phyloP scores from a whole-genome alignment of 1,140 invertebrate species.

The Uloborus diversus region DNA sequence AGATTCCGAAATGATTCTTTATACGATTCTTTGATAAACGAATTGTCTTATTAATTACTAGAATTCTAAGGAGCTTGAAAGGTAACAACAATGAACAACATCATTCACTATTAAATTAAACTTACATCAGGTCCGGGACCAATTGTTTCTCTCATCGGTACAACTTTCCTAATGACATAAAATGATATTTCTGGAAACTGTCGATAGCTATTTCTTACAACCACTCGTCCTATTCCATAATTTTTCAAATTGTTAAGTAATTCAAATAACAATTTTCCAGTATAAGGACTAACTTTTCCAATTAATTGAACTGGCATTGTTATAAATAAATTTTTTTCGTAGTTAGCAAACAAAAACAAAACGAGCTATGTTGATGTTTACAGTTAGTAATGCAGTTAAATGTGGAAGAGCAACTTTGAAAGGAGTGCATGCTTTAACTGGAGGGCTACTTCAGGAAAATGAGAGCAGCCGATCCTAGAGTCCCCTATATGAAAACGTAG shows the following conservation, averaged over 20 bases:
- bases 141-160: constrained; percentile 32
- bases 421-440: too few species aligned
- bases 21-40: background rate
- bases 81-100: too few species aligned
- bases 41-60: background rate
- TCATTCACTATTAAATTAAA: too few species aligned
- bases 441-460: too few species aligned
- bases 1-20: too few species aligned
- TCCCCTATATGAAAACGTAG: too few species aligned
- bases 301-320: constrained; percentile 23
- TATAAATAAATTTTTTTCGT: too few species aligned
- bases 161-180: constrained; percentile 38
- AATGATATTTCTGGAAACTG: constrained; percentile 24
- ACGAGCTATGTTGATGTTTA: too few species aligned
- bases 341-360: too few species aligned
- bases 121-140: constrained; percentile 26
- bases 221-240: constrained; percentile 37
- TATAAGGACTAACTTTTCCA: constrained; percentile 34
- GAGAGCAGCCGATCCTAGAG: too few species aligned
- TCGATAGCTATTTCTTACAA: constrained; percentile 25
- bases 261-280: constrained; percentile 46
- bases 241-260: constrained; percentile 44
- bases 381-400: too few species aligned
- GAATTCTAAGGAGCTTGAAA: background rate
- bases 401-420: too few species aligned